A percentile compares a stretch with the other conserved stretches of the same genome.
These are phyloP conservation scores for Agriotes lineatus DNA, from an alignment of 2,888 invertebrate species.

Conservation along the genomic window DNA sequence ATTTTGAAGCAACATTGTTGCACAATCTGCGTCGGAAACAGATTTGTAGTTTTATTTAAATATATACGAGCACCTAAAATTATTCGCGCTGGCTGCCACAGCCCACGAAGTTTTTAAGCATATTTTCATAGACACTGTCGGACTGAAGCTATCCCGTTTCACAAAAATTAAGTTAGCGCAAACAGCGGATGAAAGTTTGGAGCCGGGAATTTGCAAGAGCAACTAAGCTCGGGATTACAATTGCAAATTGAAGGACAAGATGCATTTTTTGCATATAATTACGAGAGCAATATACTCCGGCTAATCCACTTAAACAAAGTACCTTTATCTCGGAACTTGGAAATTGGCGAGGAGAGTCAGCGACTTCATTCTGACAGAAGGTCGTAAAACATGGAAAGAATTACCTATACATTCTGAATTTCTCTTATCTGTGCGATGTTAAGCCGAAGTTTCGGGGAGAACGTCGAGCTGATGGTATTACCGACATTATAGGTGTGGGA, in stretches of 20 bases:
- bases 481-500: not conserved
- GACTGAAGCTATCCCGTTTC: not conserved
- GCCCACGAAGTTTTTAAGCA: not conserved
- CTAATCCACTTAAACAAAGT: constrained; percentile 13
- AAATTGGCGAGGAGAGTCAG: constrained; percentile 13
- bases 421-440: constrained; percentile 17
- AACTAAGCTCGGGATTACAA: not conserved
- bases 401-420: constrained; percentile 20
- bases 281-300: not conserved
- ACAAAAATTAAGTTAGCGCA: not conserved
- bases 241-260: not conserved
- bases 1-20: constrained; percentile 18
- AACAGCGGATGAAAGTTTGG: not conserved
- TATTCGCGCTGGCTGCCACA: not conserved
- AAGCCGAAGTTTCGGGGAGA: constrained; percentile 3
- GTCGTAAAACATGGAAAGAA: constrained; percentile 18
- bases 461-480: not conserved
- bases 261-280: constrained; percentile 15
- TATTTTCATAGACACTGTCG: not conserved
- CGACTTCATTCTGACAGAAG: constrained; percentile 5
- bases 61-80: constrained; percentile 1
- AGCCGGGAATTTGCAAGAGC: not conserved
- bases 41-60: constrained; percentile 24
- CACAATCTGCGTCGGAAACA: constrained; percentile 26
- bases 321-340: constrained; percentile 1